Conservation (phyloP, 2,113 vertebrate genomes). For the Kobus ellipsiprymnus region DNA sequence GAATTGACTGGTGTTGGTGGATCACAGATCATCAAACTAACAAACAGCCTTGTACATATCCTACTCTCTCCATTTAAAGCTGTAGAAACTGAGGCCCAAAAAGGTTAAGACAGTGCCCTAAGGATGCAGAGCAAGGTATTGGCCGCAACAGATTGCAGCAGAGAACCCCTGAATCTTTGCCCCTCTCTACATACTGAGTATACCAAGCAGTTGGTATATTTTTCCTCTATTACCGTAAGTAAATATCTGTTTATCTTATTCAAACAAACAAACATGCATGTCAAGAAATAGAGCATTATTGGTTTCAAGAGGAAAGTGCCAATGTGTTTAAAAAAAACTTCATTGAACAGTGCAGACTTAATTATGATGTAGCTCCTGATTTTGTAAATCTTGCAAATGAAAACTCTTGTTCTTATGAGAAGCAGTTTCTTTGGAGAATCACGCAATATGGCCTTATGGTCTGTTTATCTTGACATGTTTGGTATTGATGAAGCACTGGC, state of each 20-base stretch:
- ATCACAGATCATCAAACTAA: neutral
- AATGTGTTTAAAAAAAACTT: neutral
- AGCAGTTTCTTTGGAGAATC: neutral
- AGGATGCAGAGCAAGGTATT: neutral
- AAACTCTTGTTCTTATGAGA: neutral
- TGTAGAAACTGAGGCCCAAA: neutral
- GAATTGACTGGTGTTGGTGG: neutral
- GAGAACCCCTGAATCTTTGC: neutral
- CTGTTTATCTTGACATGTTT: neutral
- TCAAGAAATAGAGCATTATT: neutral
- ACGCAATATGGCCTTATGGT: neutral
- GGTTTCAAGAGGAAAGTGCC: neutral
- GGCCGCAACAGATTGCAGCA: neutral
- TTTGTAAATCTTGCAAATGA: neutral
- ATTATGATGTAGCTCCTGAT: neutral
- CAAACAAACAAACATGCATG: slow-evolving; percentile 23
- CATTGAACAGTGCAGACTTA: neutral
- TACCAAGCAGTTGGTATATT: neutral
- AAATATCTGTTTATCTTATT: slow-evolving; percentile 1
- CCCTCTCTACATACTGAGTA: neutral
- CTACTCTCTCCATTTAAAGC: neutral
- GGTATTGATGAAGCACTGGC: neutral
- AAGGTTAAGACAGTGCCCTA: neutral
- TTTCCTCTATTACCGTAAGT: neutral
- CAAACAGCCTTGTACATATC: neutral